Conservation (phyloP, 2,888 invertebrate species). For the Hirtodrosophila duncani region DNA sequence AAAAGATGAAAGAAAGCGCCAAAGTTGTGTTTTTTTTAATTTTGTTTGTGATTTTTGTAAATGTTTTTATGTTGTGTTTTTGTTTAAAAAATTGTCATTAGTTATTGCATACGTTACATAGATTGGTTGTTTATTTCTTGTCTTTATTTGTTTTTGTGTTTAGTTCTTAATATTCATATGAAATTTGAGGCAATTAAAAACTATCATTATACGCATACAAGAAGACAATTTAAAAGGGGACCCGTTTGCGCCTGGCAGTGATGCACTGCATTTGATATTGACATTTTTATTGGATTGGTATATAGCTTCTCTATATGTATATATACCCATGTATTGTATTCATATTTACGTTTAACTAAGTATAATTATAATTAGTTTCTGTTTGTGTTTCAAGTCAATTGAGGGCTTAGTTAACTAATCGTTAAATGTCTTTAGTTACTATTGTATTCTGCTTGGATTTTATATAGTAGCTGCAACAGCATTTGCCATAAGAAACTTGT, state of each 20-base stretch:
- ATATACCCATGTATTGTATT: slow-evolving; percentile 4
- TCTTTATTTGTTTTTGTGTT: slow-evolving; percentile 9
- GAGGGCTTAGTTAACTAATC: slow-evolving; percentile 29
- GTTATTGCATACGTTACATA: slow-evolving; percentile 63
- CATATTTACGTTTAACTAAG: neutral
- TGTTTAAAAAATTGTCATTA: slow-evolving; percentile 36
- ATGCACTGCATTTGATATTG: slow-evolving; percentile 68
- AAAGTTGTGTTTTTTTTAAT: slow-evolving; percentile 13
- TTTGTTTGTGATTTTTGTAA: slow-evolving; percentile 16
- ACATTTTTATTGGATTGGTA: slow-evolving; percentile 28
- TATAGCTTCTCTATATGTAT: slow-evolving; percentile 40
- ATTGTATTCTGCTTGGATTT: slow-evolving; percentile 54
- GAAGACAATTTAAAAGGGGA: slow-evolving; percentile 58
- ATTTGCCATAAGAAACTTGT: slow-evolving; percentile 63
- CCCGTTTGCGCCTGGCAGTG: slow-evolving; percentile 70
- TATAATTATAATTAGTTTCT: slow-evolving; percentile 21
- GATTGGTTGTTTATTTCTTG: slow-evolving; percentile 41
- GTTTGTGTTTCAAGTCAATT: slow-evolving; percentile 48
- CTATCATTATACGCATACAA: slow-evolving; percentile 43
- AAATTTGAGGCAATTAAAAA: slow-evolving; percentile 34
- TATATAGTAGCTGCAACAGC: slow-evolving; percentile 62
- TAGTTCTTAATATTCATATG: slow-evolving; percentile 17
- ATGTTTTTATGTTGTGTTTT: slow-evolving; percentile 6
- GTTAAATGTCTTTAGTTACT: slow-evolving; percentile 44
- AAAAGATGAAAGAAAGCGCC: no score